These are phyloP conservation scores for Noctua comes DNA, from an alignment of 2,888 invertebrate species.

Conservation along the genomic window DNA sequence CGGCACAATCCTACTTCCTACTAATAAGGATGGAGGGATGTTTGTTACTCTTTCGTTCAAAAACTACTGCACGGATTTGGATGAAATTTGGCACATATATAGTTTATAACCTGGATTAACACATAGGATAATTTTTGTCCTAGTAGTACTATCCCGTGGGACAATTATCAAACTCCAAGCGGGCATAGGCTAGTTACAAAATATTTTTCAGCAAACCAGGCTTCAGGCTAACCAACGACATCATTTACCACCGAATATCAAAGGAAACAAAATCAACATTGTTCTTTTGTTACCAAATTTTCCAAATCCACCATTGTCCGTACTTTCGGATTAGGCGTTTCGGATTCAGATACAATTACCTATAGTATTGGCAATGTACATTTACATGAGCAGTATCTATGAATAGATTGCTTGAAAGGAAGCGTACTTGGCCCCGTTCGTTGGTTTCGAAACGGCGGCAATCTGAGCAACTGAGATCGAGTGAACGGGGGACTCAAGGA, in stretches of 20 bases:
- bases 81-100: too few relatives aligned
- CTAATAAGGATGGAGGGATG: too few relatives aligned
- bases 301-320: slow-evolving; percentile 42
- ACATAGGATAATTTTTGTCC: too few relatives aligned
- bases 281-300: slow-evolving; percentile 44
- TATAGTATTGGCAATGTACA: slow-evolving; percentile 55
- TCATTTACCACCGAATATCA: background rate
- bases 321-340: slow-evolving; percentile 36
- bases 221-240: background rate
- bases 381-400: slow-evolving; percentile 61
- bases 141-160: too few relatives aligned
- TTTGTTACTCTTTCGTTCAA: too few relatives aligned
- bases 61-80: too few relatives aligned
- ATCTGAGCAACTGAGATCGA: slow-evolving; percentile 73
- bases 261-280: slow-evolving; percentile 32
- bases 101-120: too few relatives aligned
- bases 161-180: too few relatives aligned
- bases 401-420: slow-evolving; percentile 77
- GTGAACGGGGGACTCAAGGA: slow-evolving; percentile 81
- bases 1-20: too few relatives aligned
- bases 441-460: slow-evolving; percentile 77
- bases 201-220: background rate
- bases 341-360: slow-evolving; percentile 53
- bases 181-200: too few relatives aligned
- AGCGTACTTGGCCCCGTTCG: slow-evolving; percentile 83